Evolutionary conservation across 1,140 invertebrate species (phyloP).

Genomic region (Scaptodrosophila lebanonensis): DNA sequence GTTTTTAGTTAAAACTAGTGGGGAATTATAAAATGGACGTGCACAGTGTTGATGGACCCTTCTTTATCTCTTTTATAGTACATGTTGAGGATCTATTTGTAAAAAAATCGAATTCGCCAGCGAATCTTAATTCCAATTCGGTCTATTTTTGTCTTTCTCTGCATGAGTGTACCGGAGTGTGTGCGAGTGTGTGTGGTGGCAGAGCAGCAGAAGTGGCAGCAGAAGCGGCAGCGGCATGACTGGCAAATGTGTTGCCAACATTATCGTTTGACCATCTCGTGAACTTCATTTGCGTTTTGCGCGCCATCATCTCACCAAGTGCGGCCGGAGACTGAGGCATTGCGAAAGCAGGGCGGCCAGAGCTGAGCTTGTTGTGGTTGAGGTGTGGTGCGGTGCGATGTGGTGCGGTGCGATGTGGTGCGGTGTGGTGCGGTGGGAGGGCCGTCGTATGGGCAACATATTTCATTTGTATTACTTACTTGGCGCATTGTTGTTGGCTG

Average conservation of each 20-base stretch:
- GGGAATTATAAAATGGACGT: no score
- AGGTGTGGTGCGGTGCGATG: constrained; percentile 1
- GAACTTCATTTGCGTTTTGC: constrained; percentile 63
- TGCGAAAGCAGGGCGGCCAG: constrained; percentile 11
- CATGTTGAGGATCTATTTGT: no score
- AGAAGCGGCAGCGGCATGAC: constrained; percentile 41
- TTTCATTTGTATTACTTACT: constrained; percentile 49
- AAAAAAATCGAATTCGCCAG: no score
- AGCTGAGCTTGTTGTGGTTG: constrained; percentile 20
- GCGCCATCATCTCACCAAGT: background rate
- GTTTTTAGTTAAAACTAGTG: no score
- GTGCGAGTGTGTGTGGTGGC: constrained; percentile 47
- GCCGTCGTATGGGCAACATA: constrained; percentile 42
- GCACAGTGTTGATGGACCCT: no score
- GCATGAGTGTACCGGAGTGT: no score
- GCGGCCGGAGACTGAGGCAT: constrained; percentile 42
- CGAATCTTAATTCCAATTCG: no score
- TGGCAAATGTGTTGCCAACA: constrained; percentile 70
- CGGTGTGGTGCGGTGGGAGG: background rate
- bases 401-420: background rate
- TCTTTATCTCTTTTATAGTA: no score
- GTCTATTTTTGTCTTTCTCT: constrained; percentile 25
- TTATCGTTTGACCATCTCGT: constrained; percentile 75
- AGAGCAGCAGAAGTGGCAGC: constrained; percentile 41
- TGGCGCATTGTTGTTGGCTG: constrained; percentile 9